These are phyloP conservation scores for Bungarus multicinctus DNA, from an alignment of 2,113 vertebrate species.

Conservation along the genomic window DNA sequence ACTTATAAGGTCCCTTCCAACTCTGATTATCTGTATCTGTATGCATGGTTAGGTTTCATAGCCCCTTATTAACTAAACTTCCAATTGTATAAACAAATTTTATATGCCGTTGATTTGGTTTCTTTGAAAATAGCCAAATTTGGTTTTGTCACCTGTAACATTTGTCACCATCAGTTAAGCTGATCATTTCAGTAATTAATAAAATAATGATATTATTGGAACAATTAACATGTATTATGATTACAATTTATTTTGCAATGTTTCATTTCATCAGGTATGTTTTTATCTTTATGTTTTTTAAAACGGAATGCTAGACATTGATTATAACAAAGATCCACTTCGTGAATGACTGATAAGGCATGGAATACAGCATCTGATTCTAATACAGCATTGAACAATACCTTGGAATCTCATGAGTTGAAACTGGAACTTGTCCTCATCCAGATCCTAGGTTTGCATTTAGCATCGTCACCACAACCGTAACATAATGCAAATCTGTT, in stretches of 20 bases:
- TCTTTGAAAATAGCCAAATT: neutral
- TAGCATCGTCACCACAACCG: neutral
- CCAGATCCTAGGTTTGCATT: neutral
- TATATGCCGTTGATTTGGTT: neutral
- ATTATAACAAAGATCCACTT: neutral
- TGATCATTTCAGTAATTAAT: neutral
- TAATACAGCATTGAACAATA: neutral
- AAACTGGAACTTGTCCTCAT: neutral
- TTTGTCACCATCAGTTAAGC: neutral
- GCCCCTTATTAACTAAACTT: neutral
- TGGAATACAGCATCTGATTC: neutral
- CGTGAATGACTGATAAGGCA: neutral
- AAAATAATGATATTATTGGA: neutral
- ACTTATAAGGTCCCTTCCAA: no score
- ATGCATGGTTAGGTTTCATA: neutral
- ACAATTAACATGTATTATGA: neutral
- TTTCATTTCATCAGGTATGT: neutral
- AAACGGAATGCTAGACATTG: neutral
- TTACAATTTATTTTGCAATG: neutral
- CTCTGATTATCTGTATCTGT: no score
- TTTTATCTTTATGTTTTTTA: neutral
- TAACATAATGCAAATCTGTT: neutral
- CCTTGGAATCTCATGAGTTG: neutral
- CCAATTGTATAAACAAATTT: neutral
- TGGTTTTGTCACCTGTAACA: neutral